Conservation (phyloP, 2,888 invertebrate species). For the Unio pictorum region DNA sequence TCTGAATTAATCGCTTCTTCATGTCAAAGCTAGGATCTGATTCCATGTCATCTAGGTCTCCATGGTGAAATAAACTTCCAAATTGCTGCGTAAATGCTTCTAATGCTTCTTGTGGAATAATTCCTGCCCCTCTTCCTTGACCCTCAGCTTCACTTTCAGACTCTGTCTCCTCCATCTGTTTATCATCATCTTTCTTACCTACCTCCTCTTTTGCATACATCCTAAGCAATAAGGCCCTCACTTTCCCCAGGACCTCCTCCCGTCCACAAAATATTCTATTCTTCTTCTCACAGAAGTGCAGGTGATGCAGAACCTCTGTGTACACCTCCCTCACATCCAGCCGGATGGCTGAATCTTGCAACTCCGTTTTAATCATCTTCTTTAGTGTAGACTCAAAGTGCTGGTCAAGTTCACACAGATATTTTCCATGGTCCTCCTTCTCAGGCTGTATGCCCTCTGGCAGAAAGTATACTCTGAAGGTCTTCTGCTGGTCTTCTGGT, state of each 20-base stretch:
- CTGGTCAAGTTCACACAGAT: slow-evolving; percentile 44
- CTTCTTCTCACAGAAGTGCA: slow-evolving; percentile 34
- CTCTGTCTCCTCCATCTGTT: slow-evolving; percentile 5
- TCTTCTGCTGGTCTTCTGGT: slow-evolving; percentile 25
- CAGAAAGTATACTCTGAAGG: slow-evolving; percentile 47
- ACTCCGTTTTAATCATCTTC: slow-evolving; percentile 39
- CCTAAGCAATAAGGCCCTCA: slow-evolving; percentile 17
- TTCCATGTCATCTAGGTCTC: slow-evolving; percentile 28
- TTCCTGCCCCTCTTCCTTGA: slow-evolving; percentile 7
- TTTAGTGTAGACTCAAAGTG: slow-evolving; percentile 41
- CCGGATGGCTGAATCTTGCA: slow-evolving; percentile 11
- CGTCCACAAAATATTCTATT: slow-evolving; percentile 50
- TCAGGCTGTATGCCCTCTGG: slow-evolving; percentile 24
- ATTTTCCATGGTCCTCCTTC: slow-evolving; percentile 24
- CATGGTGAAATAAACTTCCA: slow-evolving; percentile 10
- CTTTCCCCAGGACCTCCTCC: slow-evolving; percentile 30
- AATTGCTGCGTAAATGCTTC: slow-evolving; percentile 5
- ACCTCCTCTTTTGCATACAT: slow-evolving; percentile 4
- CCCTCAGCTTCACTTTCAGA: slow-evolving; percentile 1
- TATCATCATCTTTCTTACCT: slow-evolving; percentile 4
- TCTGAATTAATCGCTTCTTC: slow-evolving; percentile 18
- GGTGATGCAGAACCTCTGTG: slow-evolving; percentile 51
- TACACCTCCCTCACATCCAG: slow-evolving; percentile 28
- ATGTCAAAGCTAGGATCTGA: slow-evolving; percentile 35
- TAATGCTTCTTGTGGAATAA: slow-evolving; percentile 1